A percentile compares a stretch with the other conserved stretches of the same genome.
These are phyloP conservation scores for Boulengeromyrus knoepffleri DNA, from an alignment of 2,113 vertebrate species.

Conservation along the genomic window DNA sequence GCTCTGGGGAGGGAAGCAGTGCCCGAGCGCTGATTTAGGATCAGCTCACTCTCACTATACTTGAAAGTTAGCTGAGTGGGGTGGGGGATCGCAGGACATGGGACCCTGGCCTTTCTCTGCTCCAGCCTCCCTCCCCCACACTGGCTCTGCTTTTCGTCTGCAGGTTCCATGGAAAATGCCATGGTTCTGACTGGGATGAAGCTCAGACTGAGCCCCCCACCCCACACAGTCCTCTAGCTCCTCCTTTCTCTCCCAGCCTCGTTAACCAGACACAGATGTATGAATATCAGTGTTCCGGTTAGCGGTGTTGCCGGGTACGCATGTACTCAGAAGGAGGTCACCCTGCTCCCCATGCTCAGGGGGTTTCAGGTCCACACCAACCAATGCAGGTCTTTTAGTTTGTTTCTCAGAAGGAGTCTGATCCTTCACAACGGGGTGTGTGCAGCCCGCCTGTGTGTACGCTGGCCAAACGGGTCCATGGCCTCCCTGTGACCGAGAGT, in stretches of 20 bases:
- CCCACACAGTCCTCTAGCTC: background rate
- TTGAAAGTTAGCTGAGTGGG: background rate
- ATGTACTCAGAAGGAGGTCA: background rate
- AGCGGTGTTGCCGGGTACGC: background rate
- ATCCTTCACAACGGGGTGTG: background rate
- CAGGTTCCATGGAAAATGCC: background rate
- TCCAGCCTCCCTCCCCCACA: background rate
- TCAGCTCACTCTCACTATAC: background rate
- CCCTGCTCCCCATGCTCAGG: background rate
- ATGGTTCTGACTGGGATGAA: constrained; percentile 15
- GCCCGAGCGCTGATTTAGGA: background rate
- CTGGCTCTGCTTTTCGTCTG: background rate
- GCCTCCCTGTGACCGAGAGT: background rate
- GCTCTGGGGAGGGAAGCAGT: background rate
- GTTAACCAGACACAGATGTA: constrained; percentile 51
- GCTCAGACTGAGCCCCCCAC: background rate
- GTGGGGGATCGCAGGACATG: background rate
- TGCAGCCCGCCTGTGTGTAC: background rate
- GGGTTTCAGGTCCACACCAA: background rate
- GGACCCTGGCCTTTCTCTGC: background rate
- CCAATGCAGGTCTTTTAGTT: background rate
- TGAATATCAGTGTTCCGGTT: background rate
- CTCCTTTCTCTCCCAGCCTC: background rate
- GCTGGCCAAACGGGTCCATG: background rate
- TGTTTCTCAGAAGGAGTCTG: background rate